Base-by-base conservation (phyloP, 2,888 invertebrate genomes). In the Tetragonisca angustula region DNA sequence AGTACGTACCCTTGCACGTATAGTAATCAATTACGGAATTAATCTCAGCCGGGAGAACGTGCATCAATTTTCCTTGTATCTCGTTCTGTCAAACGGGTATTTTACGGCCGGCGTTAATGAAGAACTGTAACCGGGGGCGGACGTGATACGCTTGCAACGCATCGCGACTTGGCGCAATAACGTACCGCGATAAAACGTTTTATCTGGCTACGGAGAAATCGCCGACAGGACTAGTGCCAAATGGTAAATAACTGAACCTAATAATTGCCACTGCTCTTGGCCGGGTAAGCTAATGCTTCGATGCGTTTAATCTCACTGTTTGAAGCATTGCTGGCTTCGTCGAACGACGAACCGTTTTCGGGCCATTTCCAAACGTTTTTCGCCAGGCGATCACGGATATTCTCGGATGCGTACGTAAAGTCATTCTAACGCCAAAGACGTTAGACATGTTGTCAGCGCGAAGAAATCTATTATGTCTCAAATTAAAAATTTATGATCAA, bases 1-100 rank as follows among this genome's bases (percentile, higher is more conserved):
- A n/a, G n/a, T n/a, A 50, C 36, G 70, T 43, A 64, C 62, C 70
- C 78, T 67, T 32, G 67, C 70, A 50, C 71, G 65, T 83, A 81
- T 71, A 85, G 85, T 81, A 85, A 84, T 81, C 85, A 85, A 85
- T 85, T 85, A 81, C 81, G 64, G 81, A 70, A 85, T 79, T 85
- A 85, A 85, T 85, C 85, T 85, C 79, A 32, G 59, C 19, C 76
- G 64, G n/a, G 68, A 75, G 69, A 81, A 73, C 73, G 72, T 81
- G 77, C 85, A 85, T 85, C 85, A 85, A 85, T 85, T 81, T 85
- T 50, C 81, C 78, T 77, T 79, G 77, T 85, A 85, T 85, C 85
- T 81, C 76, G 85, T 61, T 76, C 83, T 81, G 85, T 81, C 85
- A 79, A 80, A 75, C 69, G 50, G 70, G 52, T 85, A 76, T 79